Conservation (phyloP, 2,888 invertebrate genomes). For the Drosophila mimica region DNA sequence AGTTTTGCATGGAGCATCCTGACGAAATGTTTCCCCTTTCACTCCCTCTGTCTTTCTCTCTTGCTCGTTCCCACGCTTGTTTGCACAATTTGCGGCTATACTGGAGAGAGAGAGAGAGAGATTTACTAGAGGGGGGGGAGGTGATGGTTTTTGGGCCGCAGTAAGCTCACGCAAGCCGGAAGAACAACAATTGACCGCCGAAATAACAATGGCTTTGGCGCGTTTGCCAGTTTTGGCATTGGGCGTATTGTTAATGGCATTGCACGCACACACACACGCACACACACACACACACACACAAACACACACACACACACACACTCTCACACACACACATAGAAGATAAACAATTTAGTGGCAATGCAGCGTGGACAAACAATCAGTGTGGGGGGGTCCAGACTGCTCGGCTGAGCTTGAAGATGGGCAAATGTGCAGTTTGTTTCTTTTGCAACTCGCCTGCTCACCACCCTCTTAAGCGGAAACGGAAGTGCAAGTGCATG, state of each 20-base stretch:
- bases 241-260: slow-evolving; percentile 79
- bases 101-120: neutral
- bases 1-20: slow-evolving; percentile 68
- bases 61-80: slow-evolving; percentile 66
- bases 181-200: slow-evolving; percentile 81
- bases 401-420: slow-evolving; percentile 34
- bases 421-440: slow-evolving; percentile 16
- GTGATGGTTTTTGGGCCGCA: slow-evolving; percentile 32
- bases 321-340: slow-evolving; percentile 10
- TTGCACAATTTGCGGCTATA: slow-evolving; percentile 72
- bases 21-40: slow-evolving; percentile 16
- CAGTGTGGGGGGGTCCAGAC: slow-evolving; percentile 38
- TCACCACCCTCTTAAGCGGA: slow-evolving; percentile 39
- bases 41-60: slow-evolving; percentile 6
- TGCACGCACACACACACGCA: slow-evolving; percentile 55
- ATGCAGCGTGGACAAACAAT: slow-evolving; percentile 77
- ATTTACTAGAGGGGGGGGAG: neutral
- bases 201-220: slow-evolving; percentile 80
- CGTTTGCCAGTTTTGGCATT: slow-evolving; percentile 80
- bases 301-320: slow-evolving; percentile 1
- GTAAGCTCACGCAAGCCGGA: slow-evolving; percentile 79
- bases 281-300: slow-evolving; percentile 6
- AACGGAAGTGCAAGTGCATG: slow-evolving; percentile 58
- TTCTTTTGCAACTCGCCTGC: slow-evolving; percentile 14
- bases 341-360: slow-evolving; percentile 78